phyloP scores from a whole-genome alignment of 2,113 vertebrate genomes.

The Embiotoca jacksoni region DNA sequence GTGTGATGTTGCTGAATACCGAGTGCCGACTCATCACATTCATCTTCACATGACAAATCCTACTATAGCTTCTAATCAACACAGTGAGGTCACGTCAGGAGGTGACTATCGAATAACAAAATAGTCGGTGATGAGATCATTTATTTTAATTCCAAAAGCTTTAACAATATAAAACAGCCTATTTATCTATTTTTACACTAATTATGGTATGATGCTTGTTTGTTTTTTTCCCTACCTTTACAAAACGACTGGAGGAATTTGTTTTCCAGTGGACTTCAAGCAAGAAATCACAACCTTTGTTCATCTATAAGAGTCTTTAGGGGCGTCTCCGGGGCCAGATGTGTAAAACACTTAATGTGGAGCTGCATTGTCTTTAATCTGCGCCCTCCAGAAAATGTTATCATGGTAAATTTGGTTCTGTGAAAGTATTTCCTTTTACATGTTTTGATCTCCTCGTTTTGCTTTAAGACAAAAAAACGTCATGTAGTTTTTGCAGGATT shows the following conservation, averaged over 20 bases:
- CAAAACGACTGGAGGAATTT: not conserved
- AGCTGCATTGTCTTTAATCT: too few species aligned
- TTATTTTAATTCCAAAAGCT: too few species aligned
- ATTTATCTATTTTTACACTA: not conserved
- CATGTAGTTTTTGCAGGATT: not conserved
- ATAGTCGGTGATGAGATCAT: conserved; percentile 10
- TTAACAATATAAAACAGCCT: not conserved
- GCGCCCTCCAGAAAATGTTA: too few species aligned
- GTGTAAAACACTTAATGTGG: not conserved
- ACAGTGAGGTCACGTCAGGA: not conserved
- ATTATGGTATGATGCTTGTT: not conserved
- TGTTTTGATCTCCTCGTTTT: not conserved
- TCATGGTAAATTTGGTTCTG: too few species aligned
- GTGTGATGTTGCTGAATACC: conserved; percentile 11
- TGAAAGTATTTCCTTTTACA: not conserved
- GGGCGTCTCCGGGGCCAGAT: too few species aligned
- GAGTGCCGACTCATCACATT: conserved; percentile 1
- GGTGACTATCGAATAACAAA: conserved; percentile 8
- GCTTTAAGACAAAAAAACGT: not conserved
- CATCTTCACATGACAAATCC: conserved; percentile 4
- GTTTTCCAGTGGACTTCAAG: not conserved
- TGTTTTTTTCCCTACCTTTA: not conserved
- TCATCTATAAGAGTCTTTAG: not conserved
- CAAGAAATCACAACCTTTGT: not conserved
- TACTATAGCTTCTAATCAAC: conserved; percentile 39